Evolutionary conservation across 2,113 vertebrate species (phyloP).

Genomic region (Ailurus styani): DNA sequence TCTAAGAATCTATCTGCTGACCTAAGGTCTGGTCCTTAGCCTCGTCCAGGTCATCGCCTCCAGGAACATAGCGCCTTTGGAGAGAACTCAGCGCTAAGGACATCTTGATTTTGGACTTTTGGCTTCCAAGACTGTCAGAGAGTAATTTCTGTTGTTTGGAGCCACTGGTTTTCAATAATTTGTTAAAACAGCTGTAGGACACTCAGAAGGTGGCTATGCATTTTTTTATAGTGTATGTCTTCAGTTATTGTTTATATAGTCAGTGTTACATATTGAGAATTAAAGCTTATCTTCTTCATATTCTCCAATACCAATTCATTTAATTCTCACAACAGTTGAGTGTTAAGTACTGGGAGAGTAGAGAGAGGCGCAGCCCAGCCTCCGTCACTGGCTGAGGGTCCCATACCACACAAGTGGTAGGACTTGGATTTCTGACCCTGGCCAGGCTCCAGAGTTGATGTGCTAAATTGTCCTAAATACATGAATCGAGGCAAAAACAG

Average conservation of each 20-base stretch:
- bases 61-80: constrained; percentile 83
- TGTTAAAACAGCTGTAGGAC: background rate
- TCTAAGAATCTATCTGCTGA: constrained; percentile 94
- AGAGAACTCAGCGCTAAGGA: background rate
- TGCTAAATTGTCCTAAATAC: background rate
- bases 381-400: background rate
- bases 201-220: background rate
- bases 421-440: background rate
- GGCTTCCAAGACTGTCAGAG: background rate
- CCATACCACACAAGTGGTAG: too few species aligned
- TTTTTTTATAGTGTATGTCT: background rate
- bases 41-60: constrained; percentile 93
- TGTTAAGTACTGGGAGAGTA: background rate
- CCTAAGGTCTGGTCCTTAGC: constrained; percentile 95
- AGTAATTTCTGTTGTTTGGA: background rate
- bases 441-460: background rate
- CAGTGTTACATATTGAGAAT: background rate
- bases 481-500: background rate
- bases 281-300: background rate
- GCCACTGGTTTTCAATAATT: background rate
- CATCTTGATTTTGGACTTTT: background rate
- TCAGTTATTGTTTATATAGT: background rate
- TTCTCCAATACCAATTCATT: background rate
- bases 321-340: background rate
- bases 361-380: too few species aligned